A percentile compares a stretch with the other conserved stretches of the same genome.
phyloP scores from a whole-genome alignment of 1,140 invertebrate species.

The Drosophila setifemur region DNA sequence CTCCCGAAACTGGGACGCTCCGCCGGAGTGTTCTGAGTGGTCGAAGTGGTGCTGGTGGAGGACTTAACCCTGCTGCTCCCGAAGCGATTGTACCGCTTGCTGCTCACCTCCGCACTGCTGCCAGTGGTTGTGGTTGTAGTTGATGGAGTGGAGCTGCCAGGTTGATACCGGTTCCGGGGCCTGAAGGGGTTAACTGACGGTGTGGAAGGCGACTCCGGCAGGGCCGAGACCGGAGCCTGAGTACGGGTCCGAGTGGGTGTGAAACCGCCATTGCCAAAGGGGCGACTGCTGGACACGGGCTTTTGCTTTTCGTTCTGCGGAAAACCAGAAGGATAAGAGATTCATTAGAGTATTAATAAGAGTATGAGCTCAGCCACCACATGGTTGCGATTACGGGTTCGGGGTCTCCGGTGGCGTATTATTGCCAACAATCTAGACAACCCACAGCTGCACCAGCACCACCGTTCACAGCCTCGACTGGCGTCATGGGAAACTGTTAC shows the following conservation, averaged over 20 bases:
- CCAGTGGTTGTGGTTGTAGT: constrained; percentile 43
- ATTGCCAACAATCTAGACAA: constrained; percentile 18
- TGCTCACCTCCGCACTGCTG: constrained; percentile 55
- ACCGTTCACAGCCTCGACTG: constrained; percentile 49
- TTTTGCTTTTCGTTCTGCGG: constrained; percentile 68
- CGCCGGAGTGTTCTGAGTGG: constrained; percentile 40
- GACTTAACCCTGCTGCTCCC: constrained; percentile 43
- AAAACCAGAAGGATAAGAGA: background rate
- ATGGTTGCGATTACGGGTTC: constrained; percentile 16
- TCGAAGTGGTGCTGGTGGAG: constrained; percentile 31
- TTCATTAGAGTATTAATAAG: background rate
- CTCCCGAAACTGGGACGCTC: constrained; percentile 65
- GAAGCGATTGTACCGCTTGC: constrained; percentile 75
- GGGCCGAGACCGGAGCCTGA: constrained; percentile 22
- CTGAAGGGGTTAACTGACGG: constrained; percentile 49
- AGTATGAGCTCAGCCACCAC: constrained; percentile 8
- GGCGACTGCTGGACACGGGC: constrained; percentile 52
- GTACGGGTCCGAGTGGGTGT: constrained; percentile 60
- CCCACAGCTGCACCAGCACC: constrained; percentile 17
- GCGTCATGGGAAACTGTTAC: constrained; percentile 79
- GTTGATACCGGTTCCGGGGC: constrained; percentile 70
- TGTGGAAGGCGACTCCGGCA: constrained; percentile 29
- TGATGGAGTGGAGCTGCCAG: constrained; percentile 28
- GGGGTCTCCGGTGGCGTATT: background rate
- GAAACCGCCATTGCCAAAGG: constrained; percentile 74